A percentile compares a stretch with the other conserved stretches of the same genome.
Conservation (phyloP, 2,113 vertebrate species). For the Nesoenas mayeri region DNA sequence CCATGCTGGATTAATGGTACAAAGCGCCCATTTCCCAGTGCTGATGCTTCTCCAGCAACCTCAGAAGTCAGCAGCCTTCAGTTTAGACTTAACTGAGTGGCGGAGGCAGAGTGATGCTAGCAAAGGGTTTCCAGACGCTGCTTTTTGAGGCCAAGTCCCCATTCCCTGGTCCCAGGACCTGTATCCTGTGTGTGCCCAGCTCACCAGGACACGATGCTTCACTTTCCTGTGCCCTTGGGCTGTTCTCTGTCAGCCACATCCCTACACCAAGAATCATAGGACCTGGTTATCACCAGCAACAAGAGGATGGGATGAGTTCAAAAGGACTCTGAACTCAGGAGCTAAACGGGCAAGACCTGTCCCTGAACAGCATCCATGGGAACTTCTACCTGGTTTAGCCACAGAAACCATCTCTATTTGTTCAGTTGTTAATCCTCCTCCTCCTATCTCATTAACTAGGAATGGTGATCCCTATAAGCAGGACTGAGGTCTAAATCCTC, state of each 20-base stretch:
- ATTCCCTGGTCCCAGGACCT: background rate
- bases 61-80: background rate
- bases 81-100: fast-evolving
- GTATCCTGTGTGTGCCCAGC: background rate
- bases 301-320: background rate
- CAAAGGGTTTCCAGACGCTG: background rate
- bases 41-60: background rate
- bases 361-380: background rate
- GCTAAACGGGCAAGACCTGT: background rate
- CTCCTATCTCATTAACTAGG: constrained; percentile 71
- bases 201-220: background rate
- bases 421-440: background rate
- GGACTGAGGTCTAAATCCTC: constrained; percentile 66
- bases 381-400: background rate
- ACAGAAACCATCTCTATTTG: background rate
- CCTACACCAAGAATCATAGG: background rate
- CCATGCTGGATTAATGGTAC: fast-evolving
- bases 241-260: background rate
- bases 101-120: background rate
- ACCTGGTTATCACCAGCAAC: background rate
- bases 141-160: background rate
- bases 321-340: background rate
- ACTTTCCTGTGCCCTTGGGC: background rate
- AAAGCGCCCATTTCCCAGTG: background rate
- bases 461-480: constrained; percentile 72